Base-by-base conservation (phyloP, 1,140 invertebrate genomes). In the Platyscapa corneri region DNA sequence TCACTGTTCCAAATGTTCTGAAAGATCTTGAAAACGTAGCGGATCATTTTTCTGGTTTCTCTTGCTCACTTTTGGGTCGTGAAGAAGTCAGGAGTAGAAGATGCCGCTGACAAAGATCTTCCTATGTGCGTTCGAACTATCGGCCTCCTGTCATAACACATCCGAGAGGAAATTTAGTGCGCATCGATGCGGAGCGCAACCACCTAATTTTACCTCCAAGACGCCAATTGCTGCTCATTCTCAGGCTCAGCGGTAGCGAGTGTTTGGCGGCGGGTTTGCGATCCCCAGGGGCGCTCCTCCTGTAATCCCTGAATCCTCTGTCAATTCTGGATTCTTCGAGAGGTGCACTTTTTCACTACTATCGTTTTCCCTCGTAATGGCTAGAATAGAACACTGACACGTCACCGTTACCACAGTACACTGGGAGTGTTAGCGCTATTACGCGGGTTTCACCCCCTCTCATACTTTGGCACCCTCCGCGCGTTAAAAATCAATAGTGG, bases 401-500 rank as follows among this genome's bases (percentile, higher is more conserved):
- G 70, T 74, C 70, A 74, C 67, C 34, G 34, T 39, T 32, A 39
- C 67, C 32, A 72, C 67, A 39, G 18, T 20, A 39, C 34, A 72
- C 70, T 74, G 20, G 23, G 39, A n/a, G 37, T 42, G 16, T 14
- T 70, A 16, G 67, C 67, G 64, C n/a, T 46, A n/a, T 20, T 34
- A 53, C 42, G 42, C 65, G 80, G 46, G 23, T 42, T 46, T 30
- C 18, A 67, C 34, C 60, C 56, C 32, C 53, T 37, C 70, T 39
- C 39, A 7, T 8, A 42, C 70, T 23, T 39, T 76, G 46, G 72
- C 72, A 77, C 85, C 60, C 80, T 82, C 60, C 10, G 39, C 67
- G 84, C 85, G 42, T 75, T 80, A 3, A 0, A 49, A 83, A 87
- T 87, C 86, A 86, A 87, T 87, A 87, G 65, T 64, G 32, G 16